Evolutionary conservation across 2,888 invertebrate genomes (phyloP), one percentile per base, ranked within the genome.

Genomic region (Stenotaenia linearis): DNA sequence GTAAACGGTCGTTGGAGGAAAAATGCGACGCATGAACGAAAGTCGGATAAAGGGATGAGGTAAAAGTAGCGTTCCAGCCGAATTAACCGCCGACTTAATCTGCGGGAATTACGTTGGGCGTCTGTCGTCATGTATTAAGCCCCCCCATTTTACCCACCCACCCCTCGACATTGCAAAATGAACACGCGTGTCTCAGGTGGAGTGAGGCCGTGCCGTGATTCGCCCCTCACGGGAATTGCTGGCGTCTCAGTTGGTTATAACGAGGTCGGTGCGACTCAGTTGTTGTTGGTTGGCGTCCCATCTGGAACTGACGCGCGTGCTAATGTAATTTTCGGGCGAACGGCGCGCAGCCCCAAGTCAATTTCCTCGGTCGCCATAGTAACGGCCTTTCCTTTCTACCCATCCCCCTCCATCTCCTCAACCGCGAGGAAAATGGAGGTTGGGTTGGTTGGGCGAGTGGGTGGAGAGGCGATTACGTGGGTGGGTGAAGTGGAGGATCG

Each of bases 251-350:
- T 56, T 56, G n/a, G 23, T 18, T 56, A 10, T 56, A 56, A 18
- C 21, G 56, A 56, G 56, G 56, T 56, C 56, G 18, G 56, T 23
- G 56, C 56, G 56, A 56, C 56, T 56, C 56, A 56, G 56, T 56
- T 56, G 56, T 56, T 56, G 56, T 56, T 56, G 56, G 56, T 56
- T 56, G 56, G 56, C 56, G 56, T 56, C 56, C 56, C 56, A 56
- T 56, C 56, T 56, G 56, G 56, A 56, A 56, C 56, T 56, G 56
- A 56, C 56, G 56, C 56, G 56, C 56, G 56, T 56, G 56, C 56
- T 56, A 56, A 56, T 56, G 56, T 56, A 56, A 56, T 56, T 56
- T 56, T 56, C 56, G 56, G 56, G 56, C 56, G 56, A 56, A 56
- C 56, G 56, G 56, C 56, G 56, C 56, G 56, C 56, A 56, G 56